A percentile compares a stretch with the other conserved stretches of the same genome.
phyloP scores from a whole-genome alignment of 2,888 invertebrate genomes.

The Drosophila siamana region DNA sequence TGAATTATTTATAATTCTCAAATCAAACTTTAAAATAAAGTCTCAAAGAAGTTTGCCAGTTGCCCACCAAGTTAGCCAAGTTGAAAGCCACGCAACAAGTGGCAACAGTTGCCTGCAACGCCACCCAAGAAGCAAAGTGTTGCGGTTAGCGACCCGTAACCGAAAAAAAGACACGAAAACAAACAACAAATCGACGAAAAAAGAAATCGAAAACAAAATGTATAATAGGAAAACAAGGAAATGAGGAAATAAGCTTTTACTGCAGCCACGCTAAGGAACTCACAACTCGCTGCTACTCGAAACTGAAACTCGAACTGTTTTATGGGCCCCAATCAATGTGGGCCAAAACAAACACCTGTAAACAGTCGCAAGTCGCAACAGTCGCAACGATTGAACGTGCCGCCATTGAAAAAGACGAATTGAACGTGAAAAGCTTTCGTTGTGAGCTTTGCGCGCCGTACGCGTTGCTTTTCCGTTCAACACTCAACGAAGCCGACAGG shows the following conservation, averaged over 20 bases:
- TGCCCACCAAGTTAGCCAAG: slow-evolving; percentile 27
- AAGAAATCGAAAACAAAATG: slow-evolving; percentile 20
- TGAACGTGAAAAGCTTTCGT: slow-evolving; percentile 44
- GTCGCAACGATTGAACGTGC: slow-evolving; percentile 18
- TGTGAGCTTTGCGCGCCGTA: slow-evolving; percentile 38
- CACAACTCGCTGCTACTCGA: background rate
- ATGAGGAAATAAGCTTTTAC: slow-evolving; percentile 36
- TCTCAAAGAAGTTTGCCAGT: slow-evolving; percentile 9
- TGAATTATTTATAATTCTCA: slow-evolving; percentile 59
- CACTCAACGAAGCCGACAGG: slow-evolving; percentile 65
- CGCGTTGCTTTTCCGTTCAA: slow-evolving; percentile 58
- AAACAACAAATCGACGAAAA: slow-evolving; percentile 2
- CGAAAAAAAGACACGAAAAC: slow-evolving; percentile 4
- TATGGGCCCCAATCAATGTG: slow-evolving; percentile 28
- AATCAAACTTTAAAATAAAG: slow-evolving; percentile 37
- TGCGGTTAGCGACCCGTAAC: slow-evolving; percentile 48
- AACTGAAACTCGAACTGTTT: slow-evolving; percentile 23
- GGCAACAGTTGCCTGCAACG: slow-evolving; percentile 47
- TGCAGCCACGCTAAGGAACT: slow-evolving; percentile 1
- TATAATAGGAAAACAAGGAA: slow-evolving; percentile 19
- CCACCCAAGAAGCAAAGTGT: slow-evolving; percentile 22
- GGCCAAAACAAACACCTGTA: slow-evolving; percentile 78
- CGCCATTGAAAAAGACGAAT: slow-evolving; percentile 23
- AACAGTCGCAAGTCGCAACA: slow-evolving; percentile 34
- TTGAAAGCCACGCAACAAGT: slow-evolving; percentile 63